These are phyloP conservation scores for Ormyrus nitidulus DNA, from an alignment of 2,888 invertebrate genomes.

Conservation along the genomic window DNA sequence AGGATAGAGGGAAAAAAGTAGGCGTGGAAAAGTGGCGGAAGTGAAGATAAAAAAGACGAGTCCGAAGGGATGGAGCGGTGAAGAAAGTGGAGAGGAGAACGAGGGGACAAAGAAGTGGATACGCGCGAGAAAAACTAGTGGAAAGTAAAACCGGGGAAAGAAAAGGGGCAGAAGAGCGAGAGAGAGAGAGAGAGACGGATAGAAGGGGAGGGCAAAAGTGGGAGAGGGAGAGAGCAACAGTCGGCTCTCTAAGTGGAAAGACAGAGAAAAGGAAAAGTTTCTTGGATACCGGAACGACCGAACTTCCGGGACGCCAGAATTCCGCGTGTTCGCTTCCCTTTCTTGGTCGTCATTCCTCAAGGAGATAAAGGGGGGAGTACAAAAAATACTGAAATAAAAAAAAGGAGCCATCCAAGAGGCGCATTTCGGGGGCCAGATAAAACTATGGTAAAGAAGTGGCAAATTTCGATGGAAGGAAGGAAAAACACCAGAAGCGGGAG, in stretches of 20 bases:
- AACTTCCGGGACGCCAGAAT: slow-evolving; percentile 58
- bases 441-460: slow-evolving; percentile 30
- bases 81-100: slow-evolving; percentile 17
- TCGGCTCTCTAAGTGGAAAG: slow-evolving; percentile 45
- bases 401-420: not conserved
- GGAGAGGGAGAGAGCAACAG: slow-evolving; percentile 35
- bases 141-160: slow-evolving; percentile 1
- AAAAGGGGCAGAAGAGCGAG: slow-evolving; percentile 16
- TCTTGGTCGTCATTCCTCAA: slow-evolving; percentile 45
- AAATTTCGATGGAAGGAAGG: slow-evolving; percentile 5
- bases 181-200: not conserved
- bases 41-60: slow-evolving; percentile 15
- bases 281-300: slow-evolving; percentile 45
- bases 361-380: slow-evolving; percentile 47
- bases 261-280: slow-evolving; percentile 50
- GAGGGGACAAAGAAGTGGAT: slow-evolving; percentile 28
- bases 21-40: not conserved
- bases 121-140: not conserved
- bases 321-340: slow-evolving; percentile 55
- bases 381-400: slow-evolving; percentile 46
- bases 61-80: not conserved
- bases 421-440: slow-evolving; percentile 14
- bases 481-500: not conserved
- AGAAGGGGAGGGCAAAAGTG: not conserved
- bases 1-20: slow-evolving; percentile 45